These are phyloP conservation scores for Cryptoprocta ferox DNA, from an alignment of 2,797 vertebrate species.

Conservation along the genomic window DNA sequence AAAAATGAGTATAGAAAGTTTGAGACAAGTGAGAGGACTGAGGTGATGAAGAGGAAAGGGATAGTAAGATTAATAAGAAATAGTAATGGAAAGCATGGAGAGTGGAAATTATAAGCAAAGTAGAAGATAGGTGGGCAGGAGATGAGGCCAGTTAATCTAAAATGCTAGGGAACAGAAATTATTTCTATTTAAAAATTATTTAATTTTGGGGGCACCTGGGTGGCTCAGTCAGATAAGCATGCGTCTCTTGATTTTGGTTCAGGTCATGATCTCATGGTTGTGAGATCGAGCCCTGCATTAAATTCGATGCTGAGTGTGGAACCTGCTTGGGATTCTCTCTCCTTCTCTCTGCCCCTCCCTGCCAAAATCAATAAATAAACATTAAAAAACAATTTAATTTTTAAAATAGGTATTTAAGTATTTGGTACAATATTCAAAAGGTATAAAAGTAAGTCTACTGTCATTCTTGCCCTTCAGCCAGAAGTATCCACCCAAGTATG, in stretches of 20 bases:
- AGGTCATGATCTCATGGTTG: too few species aligned
- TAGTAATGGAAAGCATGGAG: not conserved
- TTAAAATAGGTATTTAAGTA: not conserved
- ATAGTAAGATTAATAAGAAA: not conserved
- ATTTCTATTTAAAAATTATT: not conserved
- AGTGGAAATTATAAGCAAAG: not conserved
- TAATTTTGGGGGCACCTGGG: not conserved
- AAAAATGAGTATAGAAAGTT: not conserved
- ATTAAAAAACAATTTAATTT: constrained; percentile 8
- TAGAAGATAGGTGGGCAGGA: not conserved
- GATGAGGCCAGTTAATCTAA: not conserved
- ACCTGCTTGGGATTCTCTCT: too few species aligned
- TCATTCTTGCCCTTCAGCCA: not conserved
- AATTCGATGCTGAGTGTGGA: too few species aligned
- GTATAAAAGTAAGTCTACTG: not conserved
- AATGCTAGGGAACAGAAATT: not conserved
- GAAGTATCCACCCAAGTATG: not conserved
- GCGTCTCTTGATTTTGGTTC: too few species aligned
- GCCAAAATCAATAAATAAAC: too few species aligned
- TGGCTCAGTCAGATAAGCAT: too few species aligned
- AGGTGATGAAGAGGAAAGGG: not conserved
- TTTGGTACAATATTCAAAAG: constrained; percentile 8
- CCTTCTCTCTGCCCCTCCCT: too few species aligned
- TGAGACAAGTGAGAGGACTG: not conserved
- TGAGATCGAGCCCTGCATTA: too few species aligned